phyloP scores from a whole-genome alignment of 2,113 vertebrate genomes.

The Melanerpes aurifrons region DNA sequence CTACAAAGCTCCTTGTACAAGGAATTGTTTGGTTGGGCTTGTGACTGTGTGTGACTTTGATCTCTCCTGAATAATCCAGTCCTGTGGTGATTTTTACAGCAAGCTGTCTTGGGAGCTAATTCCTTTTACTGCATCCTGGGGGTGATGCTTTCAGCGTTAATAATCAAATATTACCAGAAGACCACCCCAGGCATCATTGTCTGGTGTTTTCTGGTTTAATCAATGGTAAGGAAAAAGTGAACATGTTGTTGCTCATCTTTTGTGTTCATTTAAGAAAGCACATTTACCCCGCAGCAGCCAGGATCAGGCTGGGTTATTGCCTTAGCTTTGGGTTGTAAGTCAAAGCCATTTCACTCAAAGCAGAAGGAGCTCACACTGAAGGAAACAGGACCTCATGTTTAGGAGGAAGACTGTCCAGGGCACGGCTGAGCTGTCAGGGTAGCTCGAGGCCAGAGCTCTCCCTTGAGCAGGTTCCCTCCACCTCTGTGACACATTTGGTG shows the following conservation, averaged over 20 bases:
- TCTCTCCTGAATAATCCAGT: not conserved
- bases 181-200: not conserved
- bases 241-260: not conserved
- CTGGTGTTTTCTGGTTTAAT: not conserved
- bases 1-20: not conserved
- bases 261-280: not conserved
- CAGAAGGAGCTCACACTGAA: not conserved
- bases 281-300: not conserved
- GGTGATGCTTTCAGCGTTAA: not conserved
- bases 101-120: not conserved
- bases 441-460: not conserved
- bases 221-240: not conserved
- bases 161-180: not conserved
- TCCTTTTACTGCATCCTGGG: not conserved
- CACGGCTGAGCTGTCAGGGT: not conserved
- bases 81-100: not conserved
- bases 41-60: not conserved
- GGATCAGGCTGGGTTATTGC: not conserved
- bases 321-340: not conserved
- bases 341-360: not conserved
- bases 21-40: not conserved
- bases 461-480: not conserved
- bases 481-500: fast-evolving
- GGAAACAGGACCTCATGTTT: not conserved
- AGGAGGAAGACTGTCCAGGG: not conserved